Base-by-base conservation (phyloP, 2,797 vertebrate species). In the Cossypha polioptera region DNA sequence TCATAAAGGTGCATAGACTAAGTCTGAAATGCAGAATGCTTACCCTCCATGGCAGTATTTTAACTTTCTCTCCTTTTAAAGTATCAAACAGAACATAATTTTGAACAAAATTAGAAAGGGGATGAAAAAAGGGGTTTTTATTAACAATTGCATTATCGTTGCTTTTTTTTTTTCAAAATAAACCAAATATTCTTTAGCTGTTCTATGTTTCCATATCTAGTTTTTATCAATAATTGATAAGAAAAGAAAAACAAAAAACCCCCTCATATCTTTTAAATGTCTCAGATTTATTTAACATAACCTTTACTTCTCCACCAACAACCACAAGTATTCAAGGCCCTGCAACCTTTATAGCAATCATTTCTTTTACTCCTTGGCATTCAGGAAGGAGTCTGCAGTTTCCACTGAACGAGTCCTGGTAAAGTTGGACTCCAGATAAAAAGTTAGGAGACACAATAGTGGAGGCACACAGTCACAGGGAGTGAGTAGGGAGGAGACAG, bases 381-480 rank as follows among this genome's bases (percentile, higher is more conserved):
- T 40, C 40, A 43, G 66, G 50, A 73, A 74, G 16, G 35, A 47
- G 29, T 73, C 58, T 17, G 12, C 19, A 74, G 7, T 65, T 74
- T 77, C 79, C 47, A 13, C 15, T 50, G n/a, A 91, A 53, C 4
- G 22, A 57, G 75, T 35, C 9, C 24, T 61, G 33, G n/a, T 35
- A 38, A 75, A 85, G 13, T 12, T 73, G 61, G 12, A 53, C 0
- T 0, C 6, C 13, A 66, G 48, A 42, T 42, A 25, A 68, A 19
- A 38, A 43, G 11, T 40, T 20, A 58, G 7, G 40, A 79, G 74
- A 62, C 10, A 36, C 5, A 45, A 10, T 4, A 66, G 7, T 9
- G 7, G 38, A 53, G 20, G 3, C 19, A 55, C 5, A 33, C 0
- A 0, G 40, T 43, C 35, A 33, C 0, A 2, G 35, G 7, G 42